These are phyloP conservation scores for Thalpophila matura DNA, from an alignment of 2,888 invertebrate genomes.

Conservation along the genomic window DNA sequence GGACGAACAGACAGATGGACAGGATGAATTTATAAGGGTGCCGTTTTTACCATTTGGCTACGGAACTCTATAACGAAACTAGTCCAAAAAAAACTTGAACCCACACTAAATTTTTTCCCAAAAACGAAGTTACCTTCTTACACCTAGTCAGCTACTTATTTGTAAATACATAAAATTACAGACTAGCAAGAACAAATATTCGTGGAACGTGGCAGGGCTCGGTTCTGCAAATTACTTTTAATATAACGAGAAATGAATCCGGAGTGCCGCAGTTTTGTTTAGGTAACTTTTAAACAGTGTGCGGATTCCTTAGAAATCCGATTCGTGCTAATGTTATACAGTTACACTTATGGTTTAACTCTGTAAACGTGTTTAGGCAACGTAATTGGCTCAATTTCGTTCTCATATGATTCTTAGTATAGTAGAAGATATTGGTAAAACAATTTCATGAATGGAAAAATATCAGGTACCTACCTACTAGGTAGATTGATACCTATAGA, in stretches of 20 bases:
- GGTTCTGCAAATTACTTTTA: slow-evolving; percentile 66
- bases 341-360: slow-evolving; percentile 19
- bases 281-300: slow-evolving; percentile 45
- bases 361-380: slow-evolving; percentile 9
- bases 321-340: slow-evolving; percentile 20
- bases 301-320: slow-evolving; percentile 25
- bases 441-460: too few species aligned
- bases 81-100: too few species aligned
- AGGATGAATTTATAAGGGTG: too few species aligned
- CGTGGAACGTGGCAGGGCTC: slow-evolving; percentile 39
- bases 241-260: slow-evolving; percentile 68
- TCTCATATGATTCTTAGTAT: slow-evolving; percentile 1
- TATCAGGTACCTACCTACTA: too few species aligned
- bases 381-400: slow-evolving; percentile 14
- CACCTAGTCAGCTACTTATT: too few species aligned
- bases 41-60: too few species aligned
- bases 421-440: too few species aligned
- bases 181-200: slow-evolving; percentile 57
- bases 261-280: slow-evolving; percentile 55
- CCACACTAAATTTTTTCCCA: not conserved
- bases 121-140: slow-evolving; percentile 37
- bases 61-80: too few species aligned
- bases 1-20: too few species aligned
- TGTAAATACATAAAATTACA: slow-evolving; percentile 58
- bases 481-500: too few species aligned